These are phyloP conservation scores for Otolemur crassicaudatus DNA, from an alignment of 2,797 vertebrate species.

Conservation along the genomic window DNA sequence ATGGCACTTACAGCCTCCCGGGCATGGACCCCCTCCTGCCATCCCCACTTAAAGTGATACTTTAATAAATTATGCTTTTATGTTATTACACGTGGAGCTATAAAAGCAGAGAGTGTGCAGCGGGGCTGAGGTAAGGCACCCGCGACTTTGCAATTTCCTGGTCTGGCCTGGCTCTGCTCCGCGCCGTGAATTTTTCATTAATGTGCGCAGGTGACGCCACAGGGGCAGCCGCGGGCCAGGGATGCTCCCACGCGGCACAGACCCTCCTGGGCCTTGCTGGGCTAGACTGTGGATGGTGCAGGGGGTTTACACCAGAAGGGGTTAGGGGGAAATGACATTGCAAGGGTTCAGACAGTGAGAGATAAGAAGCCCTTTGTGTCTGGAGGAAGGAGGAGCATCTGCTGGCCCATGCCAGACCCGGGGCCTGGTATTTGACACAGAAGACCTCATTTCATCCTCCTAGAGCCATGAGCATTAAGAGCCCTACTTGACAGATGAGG, in stretches of 20 bases:
- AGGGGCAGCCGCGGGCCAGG: conserved; percentile 75
- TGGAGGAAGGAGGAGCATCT: rapidly evolving
- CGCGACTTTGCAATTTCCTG: conserved; percentile 85
- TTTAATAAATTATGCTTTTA: conserved; percentile 87
- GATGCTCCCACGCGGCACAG: background rate
- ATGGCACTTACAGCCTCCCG: background rate
- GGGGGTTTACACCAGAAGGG: background rate
- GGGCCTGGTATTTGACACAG: rapidly evolving
- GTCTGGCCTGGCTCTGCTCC: conserved; percentile 72
- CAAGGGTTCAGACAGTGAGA: rapidly evolving
- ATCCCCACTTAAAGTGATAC: conserved; percentile 84
- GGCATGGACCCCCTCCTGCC: conserved; percentile 81
- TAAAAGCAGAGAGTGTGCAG: conserved; percentile 80
- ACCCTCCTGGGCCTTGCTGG: background rate
- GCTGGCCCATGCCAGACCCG: background rate
- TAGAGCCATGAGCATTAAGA: background rate
- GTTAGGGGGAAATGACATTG: background rate
- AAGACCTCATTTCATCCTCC: background rate
- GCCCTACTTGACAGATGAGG: background rate
- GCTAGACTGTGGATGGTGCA: background rate
- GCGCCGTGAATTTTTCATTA: conserved; percentile 77
- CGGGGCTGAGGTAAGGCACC: conserved; percentile 73
- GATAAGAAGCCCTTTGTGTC: rapidly evolving
- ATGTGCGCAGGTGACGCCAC: conserved; percentile 75
- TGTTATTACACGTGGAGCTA: conserved; percentile 87